Evolutionary conservation across 1,140 invertebrate species (phyloP), one percentile per base, ranked within the genome.

Genomic region (Philopotamus ludificatus): DNA sequence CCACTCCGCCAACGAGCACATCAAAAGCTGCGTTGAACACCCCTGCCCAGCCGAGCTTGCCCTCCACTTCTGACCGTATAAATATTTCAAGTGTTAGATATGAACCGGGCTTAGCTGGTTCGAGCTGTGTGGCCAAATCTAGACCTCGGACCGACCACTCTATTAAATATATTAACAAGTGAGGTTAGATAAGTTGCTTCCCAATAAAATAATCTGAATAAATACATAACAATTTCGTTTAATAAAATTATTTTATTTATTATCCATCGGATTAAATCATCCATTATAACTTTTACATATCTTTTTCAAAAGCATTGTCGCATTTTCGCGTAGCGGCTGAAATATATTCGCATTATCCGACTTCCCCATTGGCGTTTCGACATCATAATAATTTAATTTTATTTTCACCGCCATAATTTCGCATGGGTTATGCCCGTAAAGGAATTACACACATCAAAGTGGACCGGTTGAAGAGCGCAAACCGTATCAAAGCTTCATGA

Each of bases 361-460:
- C 28, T n/a, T n/a, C n/a, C n/a, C n/a, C n/a, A n/a, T n/a, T n/a
- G n/a, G n/a, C n/a, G n/a, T n/a, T n/a, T n/a, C n/a, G n/a, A n/a
- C n/a, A n/a, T n/a, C n/a, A n/a, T n/a, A n/a, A n/a, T n/a, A n/a
- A 41, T 41, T 9, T 41, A 41, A 41, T 9, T 41, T 41, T 9
- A 41, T 9, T 9, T 41, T 41, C 9, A 9, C 15, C n/a, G 26
- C 26, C n/a, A 51, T 23, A 20, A 51, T 15, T 12, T 23, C 16
- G n/a, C 21, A 55, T 16, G 22, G 45, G 55, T 26, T 58, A 59
- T 28, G 18, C 15, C 45, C 25, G 34, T 41, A 66, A 66, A 61
- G 57, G 49, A 66, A 61, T 53, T 44, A 66, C 57, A 60, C 49
- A 66, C 64, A 66, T 66, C 64, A 66, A 66, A 66, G 64, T 20